A percentile compares a stretch with the other conserved stretches of the same genome.
These are phyloP conservation scores for Troides helena DNA, from an alignment of 2,888 invertebrate genomes.

Conservation along the genomic window DNA sequence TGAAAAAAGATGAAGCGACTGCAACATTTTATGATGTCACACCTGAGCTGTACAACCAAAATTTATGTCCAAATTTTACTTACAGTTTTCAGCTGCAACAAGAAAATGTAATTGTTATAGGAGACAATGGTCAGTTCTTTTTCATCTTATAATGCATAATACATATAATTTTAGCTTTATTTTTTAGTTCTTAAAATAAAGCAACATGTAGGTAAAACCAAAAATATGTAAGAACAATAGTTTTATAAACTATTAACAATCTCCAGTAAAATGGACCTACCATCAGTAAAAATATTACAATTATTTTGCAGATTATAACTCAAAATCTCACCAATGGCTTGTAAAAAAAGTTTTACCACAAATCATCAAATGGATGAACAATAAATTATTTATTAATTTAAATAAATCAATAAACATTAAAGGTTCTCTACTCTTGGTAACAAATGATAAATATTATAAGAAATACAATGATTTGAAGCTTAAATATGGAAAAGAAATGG, in stretches of 20 bases:
- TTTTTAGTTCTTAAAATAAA: not conserved
- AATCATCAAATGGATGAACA: slow-evolving; percentile 82
- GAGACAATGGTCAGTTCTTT: slow-evolving; percentile 55
- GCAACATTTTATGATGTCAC: slow-evolving; percentile 74
- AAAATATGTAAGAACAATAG: no score
- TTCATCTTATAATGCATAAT: slow-evolving; percentile 2
- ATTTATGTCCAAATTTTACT: slow-evolving; percentile 71
- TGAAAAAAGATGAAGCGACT: slow-evolving; percentile 57
- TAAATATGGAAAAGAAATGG: slow-evolving; percentile 87
- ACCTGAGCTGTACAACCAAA: slow-evolving; percentile 51
- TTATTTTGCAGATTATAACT: slow-evolving; percentile 46
- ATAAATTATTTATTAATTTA: slow-evolving; percentile 45
- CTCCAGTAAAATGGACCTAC: no score
- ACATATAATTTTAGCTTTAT: not conserved
- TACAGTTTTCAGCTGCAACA: slow-evolving; percentile 67
- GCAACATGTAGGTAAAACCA: not conserved
- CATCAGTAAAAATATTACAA: not conserved
- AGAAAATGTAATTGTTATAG: slow-evolving; percentile 59
- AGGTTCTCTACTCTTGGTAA: slow-evolving; percentile 84
- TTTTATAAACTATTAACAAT: no score
- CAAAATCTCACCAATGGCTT: slow-evolving; percentile 76
- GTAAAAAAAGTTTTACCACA: slow-evolving; percentile 78
- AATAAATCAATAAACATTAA: slow-evolving; percentile 42
- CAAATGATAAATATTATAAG: slow-evolving; percentile 84
- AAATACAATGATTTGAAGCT: slow-evolving; percentile 87